These are phyloP conservation scores for Eidolon dupreanum DNA, from an alignment of 2,797 vertebrate genomes.

Conservation along the genomic window DNA sequence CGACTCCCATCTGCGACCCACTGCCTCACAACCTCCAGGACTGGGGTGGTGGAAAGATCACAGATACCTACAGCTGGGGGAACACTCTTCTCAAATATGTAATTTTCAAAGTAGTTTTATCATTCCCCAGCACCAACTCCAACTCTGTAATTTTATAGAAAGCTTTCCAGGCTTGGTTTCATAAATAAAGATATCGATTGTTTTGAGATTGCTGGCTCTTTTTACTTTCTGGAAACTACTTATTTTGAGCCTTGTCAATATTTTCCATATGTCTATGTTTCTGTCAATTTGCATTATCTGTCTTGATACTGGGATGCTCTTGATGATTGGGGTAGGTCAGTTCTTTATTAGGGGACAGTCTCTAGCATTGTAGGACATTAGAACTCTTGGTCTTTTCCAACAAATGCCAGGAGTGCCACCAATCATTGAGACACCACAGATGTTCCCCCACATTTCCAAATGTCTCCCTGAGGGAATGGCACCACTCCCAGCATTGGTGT, in stretches of 20 bases:
- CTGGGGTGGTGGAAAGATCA: background rate
- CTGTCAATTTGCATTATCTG: background rate
- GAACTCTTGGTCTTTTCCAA: background rate
- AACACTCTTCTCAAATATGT: background rate
- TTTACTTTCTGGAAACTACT: background rate
- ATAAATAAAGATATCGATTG: background rate
- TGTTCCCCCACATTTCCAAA: background rate
- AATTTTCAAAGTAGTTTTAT: background rate
- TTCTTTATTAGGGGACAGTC: background rate
- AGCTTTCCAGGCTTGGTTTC: background rate
- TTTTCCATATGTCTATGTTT: background rate
- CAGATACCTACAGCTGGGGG: background rate
- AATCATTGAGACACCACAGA: background rate
- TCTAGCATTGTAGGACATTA: background rate
- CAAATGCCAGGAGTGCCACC: background rate
- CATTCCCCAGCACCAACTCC: background rate
- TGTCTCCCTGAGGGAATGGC: background rate
- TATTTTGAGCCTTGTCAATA: constrained; percentile 22
- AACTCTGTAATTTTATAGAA: background rate
- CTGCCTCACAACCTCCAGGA: too few relatives aligned
- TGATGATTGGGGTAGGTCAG: background rate
- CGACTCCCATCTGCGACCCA: rapidly evolving
- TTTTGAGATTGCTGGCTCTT: background rate
- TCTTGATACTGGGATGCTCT: background rate
- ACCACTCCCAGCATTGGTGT: background rate